Conservation (phyloP, 2,888 invertebrate genomes). For the Drosophila algonquin region DNA sequence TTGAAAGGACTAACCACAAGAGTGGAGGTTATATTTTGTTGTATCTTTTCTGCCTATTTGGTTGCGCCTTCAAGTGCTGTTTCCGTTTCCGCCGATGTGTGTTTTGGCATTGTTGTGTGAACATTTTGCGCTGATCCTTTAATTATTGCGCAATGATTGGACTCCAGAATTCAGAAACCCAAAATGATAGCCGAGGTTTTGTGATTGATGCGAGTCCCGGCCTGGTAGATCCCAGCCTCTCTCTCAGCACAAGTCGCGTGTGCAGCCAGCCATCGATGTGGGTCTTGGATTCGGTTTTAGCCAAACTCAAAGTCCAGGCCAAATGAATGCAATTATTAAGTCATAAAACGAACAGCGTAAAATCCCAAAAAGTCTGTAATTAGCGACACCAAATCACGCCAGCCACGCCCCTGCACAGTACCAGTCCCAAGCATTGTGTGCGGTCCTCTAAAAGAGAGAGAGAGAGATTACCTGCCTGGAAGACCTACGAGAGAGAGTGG, state of each 20-base stretch:
- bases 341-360: conserved; percentile 71
- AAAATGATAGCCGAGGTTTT: conserved; percentile 16
- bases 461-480: conserved; percentile 30
- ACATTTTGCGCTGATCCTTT: conserved; percentile 75
- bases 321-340: conserved; percentile 75
- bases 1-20: conserved; percentile 51
- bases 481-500: neutral
- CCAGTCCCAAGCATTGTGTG: conserved; percentile 57
- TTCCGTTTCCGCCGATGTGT: conserved; percentile 78
- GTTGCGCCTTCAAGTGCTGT: conserved; percentile 46
- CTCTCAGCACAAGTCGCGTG: conserved; percentile 55
- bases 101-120: conserved; percentile 80
- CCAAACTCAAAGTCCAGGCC: conserved; percentile 39
- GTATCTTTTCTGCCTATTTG: conserved; percentile 30
- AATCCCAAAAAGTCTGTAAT: conserved; percentile 78
- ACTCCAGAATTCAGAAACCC: conserved; percentile 7
- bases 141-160: conserved; percentile 63
- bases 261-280: conserved; percentile 46
- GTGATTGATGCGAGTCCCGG: conserved; percentile 50
- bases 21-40: conserved; percentile 35
- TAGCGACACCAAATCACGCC: conserved; percentile 82
- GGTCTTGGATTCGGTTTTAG: conserved; percentile 39
- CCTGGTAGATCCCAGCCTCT: neutral
- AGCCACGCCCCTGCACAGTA: conserved; percentile 56
- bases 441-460: conserved; percentile 38